Percentiles rank a stretch among this genome's conserved stretches.
phyloP scores from a whole-genome alignment of 2,113 vertebrate species.

The Menidia beryllina region DNA sequence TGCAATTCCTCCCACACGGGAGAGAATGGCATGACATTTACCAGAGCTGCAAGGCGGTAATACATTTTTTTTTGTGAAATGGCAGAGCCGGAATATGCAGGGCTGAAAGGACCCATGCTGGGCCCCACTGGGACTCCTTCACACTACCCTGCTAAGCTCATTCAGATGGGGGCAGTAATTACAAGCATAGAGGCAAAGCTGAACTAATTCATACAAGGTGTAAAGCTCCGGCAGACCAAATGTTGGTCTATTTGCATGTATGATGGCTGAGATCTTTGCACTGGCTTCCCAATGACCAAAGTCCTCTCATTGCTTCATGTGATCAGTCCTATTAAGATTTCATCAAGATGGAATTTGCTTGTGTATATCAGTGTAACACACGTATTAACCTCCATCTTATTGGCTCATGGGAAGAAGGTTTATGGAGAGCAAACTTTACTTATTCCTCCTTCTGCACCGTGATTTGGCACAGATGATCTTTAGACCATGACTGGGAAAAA shows the following conservation, averaged over 20 bases:
- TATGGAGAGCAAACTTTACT: neutral
- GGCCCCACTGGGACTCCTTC: conserved; percentile 75
- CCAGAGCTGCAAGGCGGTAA: conserved; percentile 74
- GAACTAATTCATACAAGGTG: conserved; percentile 80
- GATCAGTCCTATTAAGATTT: conserved; percentile 48
- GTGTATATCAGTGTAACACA: conserved; percentile 36
- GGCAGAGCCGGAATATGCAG: conserved; percentile 76
- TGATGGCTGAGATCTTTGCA: conserved; percentile 41
- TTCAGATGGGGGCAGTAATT: conserved; percentile 80
- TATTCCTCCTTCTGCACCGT: too few species aligned
- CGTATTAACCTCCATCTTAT: neutral
- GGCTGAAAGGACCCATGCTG: conserved; percentile 80
- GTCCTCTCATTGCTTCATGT: conserved; percentile 27
- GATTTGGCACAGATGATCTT: neutral
- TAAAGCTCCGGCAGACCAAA: conserved; percentile 56
- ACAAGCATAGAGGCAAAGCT: conserved; percentile 73
- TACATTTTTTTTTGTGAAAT: conserved; percentile 77
- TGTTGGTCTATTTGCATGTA: conserved; percentile 53
- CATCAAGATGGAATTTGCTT: conserved; percentile 26
- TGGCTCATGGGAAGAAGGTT: conserved; percentile 15
- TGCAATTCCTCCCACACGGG: conserved; percentile 76
- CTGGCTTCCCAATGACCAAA: conserved; percentile 17
- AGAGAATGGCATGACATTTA: conserved; percentile 83
- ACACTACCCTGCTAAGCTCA: conserved; percentile 74
- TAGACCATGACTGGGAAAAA: neutral